Evolutionary conservation across 2,797 vertebrate genomes (phyloP).

Genomic region (Simalia tracyae): DNA sequence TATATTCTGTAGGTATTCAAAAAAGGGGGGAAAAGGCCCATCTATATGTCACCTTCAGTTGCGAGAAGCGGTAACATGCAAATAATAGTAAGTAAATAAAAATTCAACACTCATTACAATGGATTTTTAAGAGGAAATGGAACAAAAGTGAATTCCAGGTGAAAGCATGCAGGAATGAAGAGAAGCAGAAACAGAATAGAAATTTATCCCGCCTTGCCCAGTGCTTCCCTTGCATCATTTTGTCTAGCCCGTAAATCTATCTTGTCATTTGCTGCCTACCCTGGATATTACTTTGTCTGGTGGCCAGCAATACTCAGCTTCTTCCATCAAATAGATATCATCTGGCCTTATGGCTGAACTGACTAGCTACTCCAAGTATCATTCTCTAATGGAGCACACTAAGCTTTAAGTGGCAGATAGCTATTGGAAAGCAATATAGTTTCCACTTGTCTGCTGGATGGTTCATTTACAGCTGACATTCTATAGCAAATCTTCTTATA

Average conservation of each 20-base stretch:
- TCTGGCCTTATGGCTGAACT: background rate
- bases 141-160: background rate
- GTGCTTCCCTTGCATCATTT: background rate
- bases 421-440: background rate
- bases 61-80: background rate
- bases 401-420: background rate
- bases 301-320: background rate
- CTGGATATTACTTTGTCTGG: background rate
- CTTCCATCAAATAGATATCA: background rate
- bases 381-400: background rate
- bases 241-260: background rate
- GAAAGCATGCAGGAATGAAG: background rate
- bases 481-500: background rate
- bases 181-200: background rate
- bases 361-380: background rate
- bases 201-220: background rate
- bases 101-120: background rate
- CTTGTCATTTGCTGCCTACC: background rate
- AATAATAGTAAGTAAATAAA: background rate
- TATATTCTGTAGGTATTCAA: background rate
- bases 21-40: background rate
- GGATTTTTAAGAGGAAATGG: background rate
- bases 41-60: background rate
- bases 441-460: background rate
- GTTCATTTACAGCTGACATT: constrained; percentile 6